Base-by-base conservation (phyloP, 2,113 vertebrate species). In the Cochlearius cochlearius region DNA sequence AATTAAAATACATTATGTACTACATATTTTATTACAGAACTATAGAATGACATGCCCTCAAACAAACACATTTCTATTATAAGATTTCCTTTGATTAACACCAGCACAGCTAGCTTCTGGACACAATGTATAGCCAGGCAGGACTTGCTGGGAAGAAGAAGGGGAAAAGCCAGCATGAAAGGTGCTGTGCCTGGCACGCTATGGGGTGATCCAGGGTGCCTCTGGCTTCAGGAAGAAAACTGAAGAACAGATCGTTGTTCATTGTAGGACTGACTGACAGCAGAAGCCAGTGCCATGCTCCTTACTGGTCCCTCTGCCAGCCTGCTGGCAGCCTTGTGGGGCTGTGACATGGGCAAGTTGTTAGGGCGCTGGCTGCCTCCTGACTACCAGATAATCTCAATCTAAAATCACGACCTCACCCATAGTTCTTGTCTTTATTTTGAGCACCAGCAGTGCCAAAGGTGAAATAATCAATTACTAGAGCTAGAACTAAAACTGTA, bases 1-100 rank as follows among this genome's bases (percentile, higher is more conserved):
- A 90, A 95, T 92, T 95, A 89, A 89, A 95, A 95, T 78, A 77
- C 52, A 72, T 89, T 66, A 63, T 36, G 69, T 77, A 85, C 60
- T 74, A 74, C 55, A 22, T 80, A 80, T 89, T 94, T 95, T 94
- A 89, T 83, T 76, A 89, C 59, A 84, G 74, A 89, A 38, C 29
- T 74, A 63, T 55, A 81, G 80, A 91, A 89, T 52, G 50, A 47
- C 59, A 63, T 86, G 73, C 56, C 56, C 86, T 91, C 73, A 64
- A 64, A 83, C 45, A 88, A 93, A 88, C 30, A 75, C 2, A 3
- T 58, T 95, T 84, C 76, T 89, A 7, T 73, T 64, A 64, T 39
- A 92, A 93, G 67, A 69, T 86, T 90, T 92, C 67, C 67, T 86
- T 49, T 17, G 11, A 79, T 86, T 88, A 90, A 39, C 0, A 0